Evolutionary conservation across 1,140 invertebrate genomes (phyloP).

Genomic region (Andrena cerasifolii): DNA sequence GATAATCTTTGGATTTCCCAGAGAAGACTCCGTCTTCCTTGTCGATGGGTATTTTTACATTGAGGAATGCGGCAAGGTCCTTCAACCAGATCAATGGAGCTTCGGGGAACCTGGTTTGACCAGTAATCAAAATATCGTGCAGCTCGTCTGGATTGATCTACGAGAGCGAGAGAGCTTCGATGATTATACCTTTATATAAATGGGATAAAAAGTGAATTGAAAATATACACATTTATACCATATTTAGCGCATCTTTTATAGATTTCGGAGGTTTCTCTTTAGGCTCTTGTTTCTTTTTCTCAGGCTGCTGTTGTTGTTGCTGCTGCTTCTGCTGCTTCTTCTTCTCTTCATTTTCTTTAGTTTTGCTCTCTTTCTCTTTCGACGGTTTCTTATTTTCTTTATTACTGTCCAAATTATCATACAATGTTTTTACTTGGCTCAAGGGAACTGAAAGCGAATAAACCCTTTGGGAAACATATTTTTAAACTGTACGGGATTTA

Average conservation of each 20-base stretch:
- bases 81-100: constrained; percentile 86
- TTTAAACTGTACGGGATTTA: neutral
- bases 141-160: constrained; percentile 85
- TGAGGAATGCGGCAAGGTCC: constrained; percentile 85
- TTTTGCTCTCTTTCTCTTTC: constrained; percentile 78
- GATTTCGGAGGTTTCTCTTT: constrained; percentile 85
- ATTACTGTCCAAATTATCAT: constrained; percentile 79
- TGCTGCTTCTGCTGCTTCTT: constrained; percentile 74
- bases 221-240: constrained; percentile 75
- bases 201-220: constrained; percentile 24
- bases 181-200: constrained; percentile 21
- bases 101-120: constrained; percentile 84
- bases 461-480: constrained; percentile 10
- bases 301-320: constrained; percentile 68
- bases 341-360: constrained; percentile 81
- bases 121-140: constrained; percentile 80
- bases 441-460: constrained; percentile 76
- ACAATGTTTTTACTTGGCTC: constrained; percentile 81
- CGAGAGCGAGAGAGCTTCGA: constrained; percentile 23
- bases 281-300: constrained; percentile 76
- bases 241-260: constrained; percentile 85
- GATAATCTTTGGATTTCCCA: constrained; percentile 81
- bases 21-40: constrained; percentile 84
- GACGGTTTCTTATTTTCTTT: constrained; percentile 79
- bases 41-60: constrained; percentile 85